Base-by-base conservation (phyloP, 2,888 invertebrate genomes). In the Psylliodes chrysocephalus region DNA sequence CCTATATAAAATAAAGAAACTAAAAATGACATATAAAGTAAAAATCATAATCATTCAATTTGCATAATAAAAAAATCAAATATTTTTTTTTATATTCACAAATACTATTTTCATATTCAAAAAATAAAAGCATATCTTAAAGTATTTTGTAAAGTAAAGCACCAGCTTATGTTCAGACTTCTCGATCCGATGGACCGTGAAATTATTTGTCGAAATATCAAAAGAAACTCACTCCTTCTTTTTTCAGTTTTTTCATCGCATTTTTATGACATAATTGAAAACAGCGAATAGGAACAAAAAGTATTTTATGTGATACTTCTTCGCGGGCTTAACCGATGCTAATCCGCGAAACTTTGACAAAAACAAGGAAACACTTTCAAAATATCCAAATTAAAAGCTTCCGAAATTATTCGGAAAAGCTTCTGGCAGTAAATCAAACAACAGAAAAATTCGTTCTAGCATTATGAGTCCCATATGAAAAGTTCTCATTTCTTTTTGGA, bases 351-450 rank as follows among this genome's bases (percentile, higher is more conserved):
- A 28, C 40, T 57, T 49, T 44, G 52, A 14, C 35, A 33, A 42
- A 54, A 67, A 67, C 67, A 67, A 59, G 64, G 44, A 59, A 64
- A 59, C 38, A 64, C 64, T 64, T 59, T 67, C 59, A 62, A 61
- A 64, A 64, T 62, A 62, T 62, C 64, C 46, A 46, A 66, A 66
- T 63, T 66, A 63, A 59, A 60, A 63, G 63, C 66, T 47, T 59
- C 46, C 52, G 60, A 47, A 60, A 66, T 64, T 62, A 67, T 67
- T 64, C 63, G 28, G 49, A 60, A 60, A 57, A 68, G 65, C 63
- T 64, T 63, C 67, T 60, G 56, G 55, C 59, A 60, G 60, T 63
- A 68, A 65, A 63, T 65, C 65, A 64, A 53, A 53, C 55, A 35
- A 40, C 42, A 40, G 38, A 47, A 53, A n/a, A 53, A 61, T 65